phyloP scores from a whole-genome alignment of 2,888 invertebrate genomes.

The Theristus sp. region DNA sequence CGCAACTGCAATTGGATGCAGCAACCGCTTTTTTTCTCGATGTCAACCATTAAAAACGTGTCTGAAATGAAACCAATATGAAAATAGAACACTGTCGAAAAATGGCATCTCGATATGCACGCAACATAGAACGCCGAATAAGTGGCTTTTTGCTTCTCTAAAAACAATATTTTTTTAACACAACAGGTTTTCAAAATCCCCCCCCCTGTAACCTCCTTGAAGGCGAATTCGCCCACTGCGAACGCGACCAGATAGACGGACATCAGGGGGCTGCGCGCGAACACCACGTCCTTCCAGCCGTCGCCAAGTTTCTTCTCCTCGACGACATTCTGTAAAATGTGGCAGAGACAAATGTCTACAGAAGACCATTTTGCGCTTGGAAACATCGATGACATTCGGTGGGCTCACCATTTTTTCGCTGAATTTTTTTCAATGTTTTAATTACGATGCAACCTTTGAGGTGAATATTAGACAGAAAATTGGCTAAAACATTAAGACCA shows the following conservation, averaged over 20 bases:
- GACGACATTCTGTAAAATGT: background rate
- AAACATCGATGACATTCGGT: background rate
- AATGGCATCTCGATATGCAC: no score
- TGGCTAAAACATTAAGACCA: no score
- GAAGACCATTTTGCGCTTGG: background rate
- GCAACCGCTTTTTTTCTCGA: background rate
- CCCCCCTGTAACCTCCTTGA: slow-evolving; percentile 58
- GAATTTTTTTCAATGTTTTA: no score
- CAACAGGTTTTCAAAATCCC: slow-evolving; percentile 45
- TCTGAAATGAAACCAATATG: no score
- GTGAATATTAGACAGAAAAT: no score
- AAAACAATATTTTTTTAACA: no score
- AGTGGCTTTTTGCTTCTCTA: no score
- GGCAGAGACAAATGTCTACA: background rate
- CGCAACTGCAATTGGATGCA: slow-evolving; percentile 8
- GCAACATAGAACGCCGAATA: no score
- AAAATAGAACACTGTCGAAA: no score
- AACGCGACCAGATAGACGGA: slow-evolving; percentile 79
- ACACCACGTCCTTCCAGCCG: slow-evolving; percentile 44
- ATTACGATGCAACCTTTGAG: no score
- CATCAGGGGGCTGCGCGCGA: slow-evolving; percentile 70
- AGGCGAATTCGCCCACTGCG: slow-evolving; percentile 79
- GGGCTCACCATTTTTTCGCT: background rate
- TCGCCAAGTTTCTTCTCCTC: slow-evolving; percentile 12
- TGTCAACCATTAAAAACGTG: no score